A percentile compares a stretch with the other conserved stretches of the same genome.
Conservation (phyloP, 1,140 invertebrate species). For the Pogonus chalceus region DNA sequence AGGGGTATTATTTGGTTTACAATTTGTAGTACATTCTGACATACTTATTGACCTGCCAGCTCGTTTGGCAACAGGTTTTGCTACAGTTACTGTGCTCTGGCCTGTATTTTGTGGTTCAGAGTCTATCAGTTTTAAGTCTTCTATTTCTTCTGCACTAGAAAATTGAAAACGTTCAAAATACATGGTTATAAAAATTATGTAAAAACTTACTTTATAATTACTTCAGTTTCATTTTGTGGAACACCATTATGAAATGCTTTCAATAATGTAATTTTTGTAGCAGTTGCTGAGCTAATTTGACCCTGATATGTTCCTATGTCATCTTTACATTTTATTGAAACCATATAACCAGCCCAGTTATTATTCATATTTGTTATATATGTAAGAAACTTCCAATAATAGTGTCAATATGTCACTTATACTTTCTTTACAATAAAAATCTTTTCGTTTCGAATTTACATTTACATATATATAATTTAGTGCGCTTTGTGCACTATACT, state of each 20-base stretch:
- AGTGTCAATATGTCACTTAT: no score
- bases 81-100: slow-evolving; percentile 42
- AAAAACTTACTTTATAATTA: slow-evolving; percentile 22
- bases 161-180: slow-evolving; percentile 5
- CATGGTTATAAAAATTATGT: slow-evolving; percentile 3
- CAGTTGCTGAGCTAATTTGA: slow-evolving; percentile 62
- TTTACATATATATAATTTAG: not conserved
- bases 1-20: slow-evolving; percentile 27
- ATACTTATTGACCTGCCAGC: slow-evolving; percentile 36
- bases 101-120: slow-evolving; percentile 34
- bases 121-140: slow-evolving; percentile 49
- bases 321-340: slow-evolving; percentile 66
- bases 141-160: slow-evolving; percentile 49
- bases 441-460: no score
- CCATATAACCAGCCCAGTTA: slow-evolving; percentile 59
- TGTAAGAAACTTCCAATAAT: no score
- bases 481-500: no score
- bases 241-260: slow-evolving; percentile 75
- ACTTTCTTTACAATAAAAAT: no score
- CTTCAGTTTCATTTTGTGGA: slow-evolving; percentile 37
- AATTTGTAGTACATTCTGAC: slow-evolving; percentile 33
- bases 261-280: slow-evolving; percentile 57
- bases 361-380: not conserved
- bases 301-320: slow-evolving; percentile 65
- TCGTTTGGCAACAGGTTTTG: slow-evolving; percentile 45